Evolutionary conservation across 53 echinoderm and acorn worm species (phyloP).

Genomic region (Antedon mediterranea): DNA sequence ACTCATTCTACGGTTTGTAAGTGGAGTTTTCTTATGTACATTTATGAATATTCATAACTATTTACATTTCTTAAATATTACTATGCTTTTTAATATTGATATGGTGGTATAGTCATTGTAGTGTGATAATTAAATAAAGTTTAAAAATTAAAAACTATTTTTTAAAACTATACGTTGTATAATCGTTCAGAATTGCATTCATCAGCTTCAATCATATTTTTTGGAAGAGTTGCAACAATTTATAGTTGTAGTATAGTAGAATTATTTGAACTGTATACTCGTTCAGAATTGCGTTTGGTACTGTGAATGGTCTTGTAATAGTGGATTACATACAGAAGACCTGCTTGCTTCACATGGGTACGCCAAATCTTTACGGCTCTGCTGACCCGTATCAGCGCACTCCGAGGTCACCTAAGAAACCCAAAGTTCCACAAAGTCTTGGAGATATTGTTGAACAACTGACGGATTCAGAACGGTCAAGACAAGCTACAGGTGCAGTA

Average conservation of each 20-base stretch:
- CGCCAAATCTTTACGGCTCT: constrained; percentile 95
- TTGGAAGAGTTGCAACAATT: no score
- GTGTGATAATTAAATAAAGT: no score
- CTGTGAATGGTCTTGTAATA: constrained; percentile 75
- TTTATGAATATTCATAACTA: neutral
- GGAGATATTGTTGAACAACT: constrained; percentile 94
- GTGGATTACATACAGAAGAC: constrained; percentile 93
- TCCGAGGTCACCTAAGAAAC: constrained; percentile 92
- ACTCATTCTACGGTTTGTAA: constrained; percentile 91
- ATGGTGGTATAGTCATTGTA: no score
- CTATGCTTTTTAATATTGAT: no score
- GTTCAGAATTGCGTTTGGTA: constrained; percentile 89
- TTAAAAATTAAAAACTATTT: no score
- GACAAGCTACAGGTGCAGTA: neutral
- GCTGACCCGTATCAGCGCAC: constrained; percentile 97
- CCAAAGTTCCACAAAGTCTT: constrained; percentile 62
- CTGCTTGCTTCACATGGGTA: constrained; percentile 92
- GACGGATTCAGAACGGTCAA: constrained; percentile 67
- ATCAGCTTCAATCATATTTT: no score
- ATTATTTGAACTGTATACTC: no score
- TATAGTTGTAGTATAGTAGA: no score
- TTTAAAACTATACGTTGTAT: no score
- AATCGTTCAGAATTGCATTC: no score
- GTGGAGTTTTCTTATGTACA: constrained; percentile 13
- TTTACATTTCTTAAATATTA: no score